Evolutionary conservation across 92 coral and sea anemone genomes (phyloP), one percentile per base, ranked within the genome.

Genomic region (Blastomussa wellsi): DNA sequence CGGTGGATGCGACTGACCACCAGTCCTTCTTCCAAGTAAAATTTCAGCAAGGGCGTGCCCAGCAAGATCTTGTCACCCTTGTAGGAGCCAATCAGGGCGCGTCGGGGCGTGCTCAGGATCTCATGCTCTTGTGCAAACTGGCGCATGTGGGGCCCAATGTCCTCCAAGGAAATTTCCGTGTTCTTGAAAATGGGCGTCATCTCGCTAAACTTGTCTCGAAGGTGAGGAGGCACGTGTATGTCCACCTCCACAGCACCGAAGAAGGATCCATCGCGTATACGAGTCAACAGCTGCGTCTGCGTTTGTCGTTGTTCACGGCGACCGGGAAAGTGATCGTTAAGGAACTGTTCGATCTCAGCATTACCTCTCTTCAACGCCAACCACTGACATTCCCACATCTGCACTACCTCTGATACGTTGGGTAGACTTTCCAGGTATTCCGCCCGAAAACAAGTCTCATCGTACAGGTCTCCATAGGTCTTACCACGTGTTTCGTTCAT

Each of bases 141-240:
- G 36, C 80, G 80, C 89, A 82, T 88, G 79, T 36, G 60, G 22
- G 65, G 72, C 0, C 91, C 88, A 57, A 88, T 78, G 29, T 83
- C 81, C 19, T 75, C 83, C 1, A 87, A 67, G 11, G 72, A 24
- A 3, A 89, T 75, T 29, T 79, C 64, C 2, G 49, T 53, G 51
- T 89, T 89, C 29, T 74, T 84, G 37, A 89, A 88, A 28, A 88
- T 70, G 22, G 91, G 91, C 29, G 73, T 37, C 75, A 70, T 37
- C n/a, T 36, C 49, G 5, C 29, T 17, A 57, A 86, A 86, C 36
- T 73, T 86, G 1, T 76, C 79, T n/a, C 79, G 76, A 41, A 86
- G 77, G 26, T 83, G n/a, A 22, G 57, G 80, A 0, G 90, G 89
- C 20, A 87, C 89, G 6, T 33, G 39, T 20, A 90, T 87, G 31